Base-by-base conservation (phyloP, 2,797 vertebrate species). In the Pipistrellus pygmaeus region DNA sequence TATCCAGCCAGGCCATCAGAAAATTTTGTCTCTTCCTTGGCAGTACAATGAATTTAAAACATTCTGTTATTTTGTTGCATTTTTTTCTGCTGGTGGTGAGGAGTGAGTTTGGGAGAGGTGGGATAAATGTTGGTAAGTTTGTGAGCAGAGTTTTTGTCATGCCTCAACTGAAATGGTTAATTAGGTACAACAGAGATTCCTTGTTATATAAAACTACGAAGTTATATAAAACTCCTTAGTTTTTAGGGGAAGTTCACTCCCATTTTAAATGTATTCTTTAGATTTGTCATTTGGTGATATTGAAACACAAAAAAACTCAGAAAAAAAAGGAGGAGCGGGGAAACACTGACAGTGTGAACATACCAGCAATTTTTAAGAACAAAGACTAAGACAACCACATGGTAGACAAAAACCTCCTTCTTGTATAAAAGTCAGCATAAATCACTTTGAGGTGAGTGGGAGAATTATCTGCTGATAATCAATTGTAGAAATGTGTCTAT, bases 261-360 rank as follows among this genome's bases (percentile, higher is more conserved):
- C n/a, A 60, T 66, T 92, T 81, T 75, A 51, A 85, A 35, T 44
- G 8, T 68, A 27, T 91, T 51, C 9, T 87, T 89, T 84, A 88
- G 20, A 32, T 53, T 57, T 51, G 23, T 41, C 44, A 68, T 84
- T 88, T 73, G 55, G 51, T 62, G 66, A 87, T 57, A 15, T 62
- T 69, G 62, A 95, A 95, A 60, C 41, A 51, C 46, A 12, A 57
- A 44, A 57, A 38, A 57, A 12, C 13, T 93, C 6, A 41, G 44
- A 21, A 57, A 51, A 41, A 57, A 51, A 41, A 66, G 13, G 25
- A 6, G 57, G 4, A 12, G 25, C 9, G 5, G 12, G 12, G 60
- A 30, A 76, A 41, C 25, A 27, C 6, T 17, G 15, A 85, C 15
- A 80, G 15, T 66, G 41, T 15, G 41, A 88, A 86, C 23, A 60